Evolutionary conservation across 2,888 invertebrate species (phyloP).

Genomic region (Escarpia spicata): DNA sequence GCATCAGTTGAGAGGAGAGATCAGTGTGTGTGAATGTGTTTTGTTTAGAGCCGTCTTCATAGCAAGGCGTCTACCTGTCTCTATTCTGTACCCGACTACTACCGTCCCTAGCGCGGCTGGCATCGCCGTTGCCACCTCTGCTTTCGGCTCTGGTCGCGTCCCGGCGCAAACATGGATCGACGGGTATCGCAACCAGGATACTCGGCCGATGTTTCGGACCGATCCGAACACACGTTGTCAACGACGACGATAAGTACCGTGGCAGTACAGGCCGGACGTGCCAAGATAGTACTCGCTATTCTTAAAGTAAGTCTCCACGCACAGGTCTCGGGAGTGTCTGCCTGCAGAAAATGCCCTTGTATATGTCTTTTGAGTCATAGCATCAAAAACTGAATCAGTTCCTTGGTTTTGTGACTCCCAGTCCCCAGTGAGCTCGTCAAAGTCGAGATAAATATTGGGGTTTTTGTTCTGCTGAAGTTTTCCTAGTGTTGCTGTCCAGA

Average conservation of each 20-base stretch:
- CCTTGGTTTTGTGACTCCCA: background rate
- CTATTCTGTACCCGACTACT: background rate
- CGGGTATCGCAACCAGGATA: background rate
- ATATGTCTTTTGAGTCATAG: background rate
- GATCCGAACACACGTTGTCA: conserved; percentile 48
- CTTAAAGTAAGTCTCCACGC: conserved; percentile 78
- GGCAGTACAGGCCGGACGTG: conserved; percentile 86
- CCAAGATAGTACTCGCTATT: conserved; percentile 86
- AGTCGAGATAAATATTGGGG: background rate
- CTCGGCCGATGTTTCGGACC: background rate
- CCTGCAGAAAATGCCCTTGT: background rate
- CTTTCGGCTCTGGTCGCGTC: conserved; percentile 2
- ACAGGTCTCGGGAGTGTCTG: background rate
- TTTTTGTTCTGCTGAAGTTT: background rate
- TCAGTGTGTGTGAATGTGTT: conserved; percentile 3
- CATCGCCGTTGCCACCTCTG: background rate
- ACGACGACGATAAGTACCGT: conserved; percentile 88
- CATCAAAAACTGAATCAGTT: background rate
- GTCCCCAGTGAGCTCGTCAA: background rate
- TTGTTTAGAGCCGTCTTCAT: conserved; percentile 13
- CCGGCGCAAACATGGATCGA: conserved; percentile 16
- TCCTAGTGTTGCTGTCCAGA: background rate
- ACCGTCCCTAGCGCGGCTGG: background rate
- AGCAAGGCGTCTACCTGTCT: conserved; percentile 13
- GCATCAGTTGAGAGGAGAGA: background rate